Base-by-base conservation (phyloP, 1,140 invertebrate species). In the Gonioctena quinquepunctata region DNA sequence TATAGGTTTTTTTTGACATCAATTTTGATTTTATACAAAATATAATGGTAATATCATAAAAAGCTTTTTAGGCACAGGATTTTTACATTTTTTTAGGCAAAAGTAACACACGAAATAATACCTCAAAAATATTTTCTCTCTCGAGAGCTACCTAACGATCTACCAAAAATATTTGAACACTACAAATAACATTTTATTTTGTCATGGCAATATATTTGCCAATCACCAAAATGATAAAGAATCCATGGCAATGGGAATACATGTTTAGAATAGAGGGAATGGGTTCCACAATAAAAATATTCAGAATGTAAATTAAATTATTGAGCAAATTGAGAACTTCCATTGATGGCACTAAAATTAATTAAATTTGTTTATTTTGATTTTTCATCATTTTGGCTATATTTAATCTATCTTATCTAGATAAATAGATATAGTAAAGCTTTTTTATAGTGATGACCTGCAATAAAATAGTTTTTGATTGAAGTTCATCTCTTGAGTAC, bases 31-130 rank as follows among this genome's bases (percentile, higher is more conserved):
- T 69, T 72, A 68, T 68, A 68, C 60, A 69, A 57, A 67, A 68
- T 42, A 66, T 69, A 65, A 54, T 33, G 66, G 28, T 26, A 49
- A 33, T 61, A 61, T 26, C 18, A 61, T 63, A 74, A 71, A 72
- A 70, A 71, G 69, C 72, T 67, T 72, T 73, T 70, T 65, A 76
- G 75, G 75, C 75, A 76, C 75, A 72, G 64, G 57, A 68, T 68
- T 76, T 66, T 57, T 62, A 70, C 28, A 62, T 70, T 33, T 19
- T 21, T 62, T 61, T 61, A 50, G 22, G 21, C 52, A 54, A 70
- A 73, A 70, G 65, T 49, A 42, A 52, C 50, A 66, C 18, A 19
- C 21, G 18, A n/a, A 54, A 21, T 8, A 19, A 11, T 54, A n/a
- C 8, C 7, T 42, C 33, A 48, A 57, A 70, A 73, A 64, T 73